Evolutionary conservation across 2,797 vertebrate genomes (phyloP).

Genomic region (Pangasius krempfi): DNA sequence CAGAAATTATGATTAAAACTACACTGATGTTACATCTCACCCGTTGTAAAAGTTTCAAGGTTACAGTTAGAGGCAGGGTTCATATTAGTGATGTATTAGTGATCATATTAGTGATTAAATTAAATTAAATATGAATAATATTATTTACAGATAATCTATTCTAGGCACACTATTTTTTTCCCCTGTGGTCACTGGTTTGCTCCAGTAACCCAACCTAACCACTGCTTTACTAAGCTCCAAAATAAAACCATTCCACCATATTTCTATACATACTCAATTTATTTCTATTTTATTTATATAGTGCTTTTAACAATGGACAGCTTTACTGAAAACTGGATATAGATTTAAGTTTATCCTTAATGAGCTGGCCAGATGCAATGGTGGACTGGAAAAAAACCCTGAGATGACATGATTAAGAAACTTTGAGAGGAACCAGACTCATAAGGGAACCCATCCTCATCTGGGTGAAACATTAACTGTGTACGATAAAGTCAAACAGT

Average conservation of each 20-base stretch:
- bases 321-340: background rate
- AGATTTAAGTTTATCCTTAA: background rate
- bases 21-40: background rate
- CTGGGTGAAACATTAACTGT: background rate
- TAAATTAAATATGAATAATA: background rate
- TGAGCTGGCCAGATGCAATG: background rate
- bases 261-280: background rate
- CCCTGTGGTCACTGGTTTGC: no score
- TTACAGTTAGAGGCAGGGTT: background rate
- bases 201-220: no score
- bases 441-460: background rate
- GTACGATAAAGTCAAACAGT: background rate
- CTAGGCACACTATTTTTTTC: background rate
- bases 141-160: background rate
- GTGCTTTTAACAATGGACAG: background rate
- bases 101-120: no score
- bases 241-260: no score
- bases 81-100: no score
- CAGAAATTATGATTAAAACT: conserved; percentile 1
- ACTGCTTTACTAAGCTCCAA: no score
- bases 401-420: background rate
- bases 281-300: background rate
- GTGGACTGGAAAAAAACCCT: no score
- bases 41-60: background rate
- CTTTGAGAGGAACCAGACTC: background rate